Conservation (phyloP, 1,140 invertebrate species). For the Macrotrachela quadricornifera region DNA sequence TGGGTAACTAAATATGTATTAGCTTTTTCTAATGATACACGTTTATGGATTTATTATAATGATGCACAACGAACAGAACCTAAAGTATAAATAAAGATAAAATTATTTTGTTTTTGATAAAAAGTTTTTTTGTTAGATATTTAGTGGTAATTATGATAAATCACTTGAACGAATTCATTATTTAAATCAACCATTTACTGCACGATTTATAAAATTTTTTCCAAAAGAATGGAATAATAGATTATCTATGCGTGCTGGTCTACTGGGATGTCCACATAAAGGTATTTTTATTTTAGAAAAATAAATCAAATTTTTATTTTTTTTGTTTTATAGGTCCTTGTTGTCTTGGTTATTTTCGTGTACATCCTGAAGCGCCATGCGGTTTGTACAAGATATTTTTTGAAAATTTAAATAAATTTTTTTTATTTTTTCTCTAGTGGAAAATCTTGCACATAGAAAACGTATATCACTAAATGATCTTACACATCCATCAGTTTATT, state of each 20-base stretch:
- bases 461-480: background rate
- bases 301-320: no score
- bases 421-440: background rate
- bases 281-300: slow-evolving; percentile 8
- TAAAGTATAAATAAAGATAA: slow-evolving; percentile 16
- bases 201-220: slow-evolving; percentile 34
- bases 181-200: slow-evolving; percentile 36
- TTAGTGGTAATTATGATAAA: slow-evolving; percentile 38
- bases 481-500: no score
- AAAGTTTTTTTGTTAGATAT: slow-evolving; percentile 22
- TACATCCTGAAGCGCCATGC: slow-evolving; percentile 34
- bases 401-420: background rate
- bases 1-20: slow-evolving; percentile 38
- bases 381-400: slow-evolving; percentile 20
- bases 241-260: slow-evolving; percentile 34
- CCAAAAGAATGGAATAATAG: slow-evolving; percentile 33
- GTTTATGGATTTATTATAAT: slow-evolving; percentile 37
- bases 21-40: slow-evolving; percentile 37
- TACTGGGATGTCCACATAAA: slow-evolving; percentile 35
- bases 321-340: slow-evolving; percentile 19
- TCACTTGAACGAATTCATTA: slow-evolving; percentile 34
- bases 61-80: slow-evolving; percentile 36
- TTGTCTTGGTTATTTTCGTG: slow-evolving; percentile 32
- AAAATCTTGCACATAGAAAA: slow-evolving; percentile 7
- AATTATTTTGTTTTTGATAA: background rate